phyloP scores from a whole-genome alignment of 2,888 invertebrate species.

The Sericinus montela region DNA sequence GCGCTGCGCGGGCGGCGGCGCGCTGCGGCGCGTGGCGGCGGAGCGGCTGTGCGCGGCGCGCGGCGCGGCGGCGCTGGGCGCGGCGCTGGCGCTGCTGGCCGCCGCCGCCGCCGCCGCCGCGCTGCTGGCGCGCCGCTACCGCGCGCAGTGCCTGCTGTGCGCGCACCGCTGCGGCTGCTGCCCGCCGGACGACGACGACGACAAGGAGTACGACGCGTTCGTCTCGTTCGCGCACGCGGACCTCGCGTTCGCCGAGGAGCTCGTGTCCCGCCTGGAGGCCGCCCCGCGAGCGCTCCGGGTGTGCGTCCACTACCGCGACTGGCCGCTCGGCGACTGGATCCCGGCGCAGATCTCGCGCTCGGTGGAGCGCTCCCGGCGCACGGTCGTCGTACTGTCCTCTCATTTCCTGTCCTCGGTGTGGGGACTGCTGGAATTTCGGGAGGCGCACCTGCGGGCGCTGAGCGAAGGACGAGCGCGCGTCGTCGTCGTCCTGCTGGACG shows the following conservation, averaged over 20 bases:
- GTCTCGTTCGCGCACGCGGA: slow-evolving; percentile 89
- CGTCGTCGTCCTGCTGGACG: slow-evolving; percentile 85
- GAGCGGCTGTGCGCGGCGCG: slow-evolving; percentile 30
- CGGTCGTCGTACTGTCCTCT: slow-evolving; percentile 40
- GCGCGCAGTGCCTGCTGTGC: slow-evolving; percentile 26
- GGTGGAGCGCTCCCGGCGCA: slow-evolving; percentile 83
- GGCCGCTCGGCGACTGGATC: slow-evolving; percentile 58
- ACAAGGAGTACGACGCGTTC: slow-evolving; percentile 85
- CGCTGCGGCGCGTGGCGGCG: slow-evolving; percentile 17
- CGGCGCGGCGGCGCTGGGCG: slow-evolving; percentile 22
- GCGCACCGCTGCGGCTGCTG: slow-evolving; percentile 25
- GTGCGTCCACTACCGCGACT: slow-evolving; percentile 71
- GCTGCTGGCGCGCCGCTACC: slow-evolving; percentile 25
- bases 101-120: neutral
- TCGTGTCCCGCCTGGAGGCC: slow-evolving; percentile 82
- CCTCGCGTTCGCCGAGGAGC: slow-evolving; percentile 81
- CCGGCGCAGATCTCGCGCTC: slow-evolving; percentile 85
- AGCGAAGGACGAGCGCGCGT: slow-evolving; percentile 81
- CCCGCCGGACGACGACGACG: slow-evolving; percentile 24
- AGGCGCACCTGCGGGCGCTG: slow-evolving; percentile 67
- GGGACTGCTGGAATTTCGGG: slow-evolving; percentile 84
- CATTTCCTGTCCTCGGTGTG: slow-evolving; percentile 62
- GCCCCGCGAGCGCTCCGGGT: slow-evolving; percentile 63
- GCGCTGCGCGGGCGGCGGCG: slow-evolving; percentile 23
- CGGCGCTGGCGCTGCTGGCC: slow-evolving; percentile 7